Evolutionary conservation across 2,113 vertebrate genomes (phyloP).

Genomic region (Gavia stellata): DNA sequence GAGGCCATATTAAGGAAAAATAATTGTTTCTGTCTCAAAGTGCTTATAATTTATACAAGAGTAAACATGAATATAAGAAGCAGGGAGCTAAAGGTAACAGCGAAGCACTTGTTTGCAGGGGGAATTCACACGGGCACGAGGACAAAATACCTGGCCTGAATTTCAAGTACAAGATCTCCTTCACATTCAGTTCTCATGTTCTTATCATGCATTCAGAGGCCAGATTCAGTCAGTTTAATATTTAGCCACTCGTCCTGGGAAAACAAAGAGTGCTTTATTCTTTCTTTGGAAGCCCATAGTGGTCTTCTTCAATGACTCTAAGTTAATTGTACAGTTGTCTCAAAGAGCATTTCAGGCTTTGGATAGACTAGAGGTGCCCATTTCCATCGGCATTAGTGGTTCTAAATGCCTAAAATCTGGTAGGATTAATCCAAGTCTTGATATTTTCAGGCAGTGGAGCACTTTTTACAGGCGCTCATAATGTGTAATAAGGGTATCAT

Average conservation of each 20-base stretch:
- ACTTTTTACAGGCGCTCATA: not conserved
- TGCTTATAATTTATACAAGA: not conserved
- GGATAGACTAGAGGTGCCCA: not conserved
- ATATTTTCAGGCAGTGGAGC: not conserved
- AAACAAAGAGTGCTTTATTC: not conserved
- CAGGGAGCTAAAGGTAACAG: not conserved
- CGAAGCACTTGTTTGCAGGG: not conserved
- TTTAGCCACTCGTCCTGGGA: not conserved
- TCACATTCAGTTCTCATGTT: not conserved
- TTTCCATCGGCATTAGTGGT: not conserved
- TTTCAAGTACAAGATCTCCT: not conserved
- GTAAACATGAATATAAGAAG: not conserved
- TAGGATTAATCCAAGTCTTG: not conserved
- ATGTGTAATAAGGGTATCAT: not conserved
- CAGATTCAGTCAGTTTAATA: constrained; percentile 5
- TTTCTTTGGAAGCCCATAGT: not conserved
- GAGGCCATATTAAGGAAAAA: not conserved
- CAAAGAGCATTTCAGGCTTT: not conserved
- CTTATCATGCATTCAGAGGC: not conserved
- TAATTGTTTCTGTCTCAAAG: not conserved
- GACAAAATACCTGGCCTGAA: not conserved
- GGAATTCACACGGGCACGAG: not conserved
- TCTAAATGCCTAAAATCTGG: not conserved
- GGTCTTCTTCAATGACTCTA: not conserved
- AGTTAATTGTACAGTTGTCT: not conserved